Conservation (phyloP, 2,797 vertebrate genomes). For the Stomatorhinus walkeri region DNA sequence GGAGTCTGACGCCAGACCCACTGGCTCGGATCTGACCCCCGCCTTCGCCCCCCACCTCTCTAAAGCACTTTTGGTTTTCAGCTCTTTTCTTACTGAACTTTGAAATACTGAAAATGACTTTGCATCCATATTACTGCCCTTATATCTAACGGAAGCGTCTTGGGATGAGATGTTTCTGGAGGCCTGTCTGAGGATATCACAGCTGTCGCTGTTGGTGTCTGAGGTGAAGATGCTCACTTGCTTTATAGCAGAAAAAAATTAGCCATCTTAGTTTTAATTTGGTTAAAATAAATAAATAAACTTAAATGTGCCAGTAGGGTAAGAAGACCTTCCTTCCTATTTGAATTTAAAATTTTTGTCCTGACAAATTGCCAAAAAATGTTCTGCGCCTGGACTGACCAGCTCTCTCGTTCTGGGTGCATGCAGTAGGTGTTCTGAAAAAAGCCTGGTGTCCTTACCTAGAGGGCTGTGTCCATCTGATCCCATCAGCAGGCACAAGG, state of each 20-base stretch:
- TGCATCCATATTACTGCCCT: conserved; percentile 1
- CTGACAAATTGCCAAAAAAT: not conserved
- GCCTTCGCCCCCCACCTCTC: not conserved
- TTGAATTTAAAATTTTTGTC: not conserved
- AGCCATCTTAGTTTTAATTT: not conserved
- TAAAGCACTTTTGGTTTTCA: not conserved
- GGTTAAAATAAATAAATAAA: not conserved
- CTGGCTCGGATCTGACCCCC: not conserved
- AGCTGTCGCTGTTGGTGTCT: not conserved
- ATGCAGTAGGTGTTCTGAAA: not conserved
- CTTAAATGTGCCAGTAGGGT: not conserved
- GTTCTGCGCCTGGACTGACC: not conserved
- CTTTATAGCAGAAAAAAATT: not conserved
- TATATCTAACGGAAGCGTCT: not conserved
- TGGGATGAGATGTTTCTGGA: not conserved
- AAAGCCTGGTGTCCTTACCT: not conserved
- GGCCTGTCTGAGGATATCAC: not conserved
- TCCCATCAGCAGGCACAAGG: not conserved
- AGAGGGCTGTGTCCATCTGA: not conserved
- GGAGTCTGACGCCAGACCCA: not conserved
- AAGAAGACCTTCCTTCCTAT: not conserved
- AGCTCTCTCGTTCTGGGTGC: not conserved
- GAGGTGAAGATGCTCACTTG: not conserved
- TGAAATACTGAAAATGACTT: not conserved
- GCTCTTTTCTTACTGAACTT: not conserved